These are phyloP conservation scores for Stegodyphus mimosarum DNA, from an alignment of 1,140 invertebrate species.

Conservation along the genomic window DNA sequence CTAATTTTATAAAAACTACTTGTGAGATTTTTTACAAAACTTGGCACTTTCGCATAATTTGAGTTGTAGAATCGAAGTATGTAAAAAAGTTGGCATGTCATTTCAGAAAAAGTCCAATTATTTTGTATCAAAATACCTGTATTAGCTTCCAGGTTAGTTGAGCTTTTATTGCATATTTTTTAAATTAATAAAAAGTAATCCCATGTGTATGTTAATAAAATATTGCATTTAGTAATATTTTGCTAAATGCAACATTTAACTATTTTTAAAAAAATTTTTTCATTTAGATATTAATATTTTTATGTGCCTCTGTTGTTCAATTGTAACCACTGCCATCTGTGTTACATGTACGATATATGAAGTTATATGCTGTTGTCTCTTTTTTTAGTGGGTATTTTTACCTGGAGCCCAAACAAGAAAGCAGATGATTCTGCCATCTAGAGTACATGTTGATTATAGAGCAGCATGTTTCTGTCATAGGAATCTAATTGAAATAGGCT, in stretches of 20 bases:
- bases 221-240: too few species aligned
- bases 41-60: too few species aligned
- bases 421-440: conserved; percentile 87
- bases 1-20: too few species aligned
- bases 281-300: conserved; percentile 29
- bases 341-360: not conserved
- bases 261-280: conserved; percentile 8
- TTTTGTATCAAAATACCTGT: too few species aligned
- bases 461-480: conserved; percentile 98
- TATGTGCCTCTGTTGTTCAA: not conserved
- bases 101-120: too few species aligned
- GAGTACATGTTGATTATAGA: conserved; percentile 92
- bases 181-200: too few species aligned
- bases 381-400: conserved; percentile 89
- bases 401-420: conserved; percentile 83
- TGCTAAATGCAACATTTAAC: not conserved
- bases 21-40: too few species aligned
- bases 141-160: too few species aligned
- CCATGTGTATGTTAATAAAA: too few species aligned
- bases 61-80: too few species aligned
- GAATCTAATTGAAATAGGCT: conserved; percentile 95
- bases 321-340: not conserved
- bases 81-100: too few species aligned
- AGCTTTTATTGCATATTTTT: too few species aligned
- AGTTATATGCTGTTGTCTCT: not conserved